A percentile compares a stretch with the other conserved stretches of the same genome.
These are phyloP conservation scores for Fistularia tabacaria DNA, from an alignment of 2,797 vertebrate species.

Conservation along the genomic window DNA sequence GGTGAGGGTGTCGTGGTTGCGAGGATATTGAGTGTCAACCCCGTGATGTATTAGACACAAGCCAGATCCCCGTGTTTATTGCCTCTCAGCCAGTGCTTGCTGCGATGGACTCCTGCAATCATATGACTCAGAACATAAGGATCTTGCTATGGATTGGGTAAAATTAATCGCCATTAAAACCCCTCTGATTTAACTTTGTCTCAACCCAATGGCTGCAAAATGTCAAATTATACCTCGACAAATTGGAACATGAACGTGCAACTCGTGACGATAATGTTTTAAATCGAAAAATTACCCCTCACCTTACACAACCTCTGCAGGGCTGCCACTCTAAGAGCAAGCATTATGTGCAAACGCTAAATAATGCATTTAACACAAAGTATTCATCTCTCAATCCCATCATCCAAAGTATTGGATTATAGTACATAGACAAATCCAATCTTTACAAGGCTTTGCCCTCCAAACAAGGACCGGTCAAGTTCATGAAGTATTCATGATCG, in stretches of 20 bases:
- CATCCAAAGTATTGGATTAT: constrained; percentile 4
- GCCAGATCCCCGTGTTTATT: constrained; percentile 21
- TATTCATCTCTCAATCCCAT: constrained; percentile 15
- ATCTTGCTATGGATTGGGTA: constrained; percentile 11
- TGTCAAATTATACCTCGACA: too few relatives aligned
- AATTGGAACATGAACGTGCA: too few relatives aligned
- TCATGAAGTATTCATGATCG: constrained; percentile 30
- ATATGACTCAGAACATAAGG: constrained; percentile 11
- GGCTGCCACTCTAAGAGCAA: background rate
- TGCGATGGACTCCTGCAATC: constrained; percentile 3
- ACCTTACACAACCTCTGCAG: background rate
- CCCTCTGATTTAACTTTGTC: too few relatives aligned
- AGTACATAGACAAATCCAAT: constrained; percentile 17
- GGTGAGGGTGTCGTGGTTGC: background rate
- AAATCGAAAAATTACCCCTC: background rate
- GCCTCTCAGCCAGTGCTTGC: constrained; percentile 16
- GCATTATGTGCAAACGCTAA: constrained; percentile 1
- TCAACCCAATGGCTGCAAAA: too few relatives aligned
- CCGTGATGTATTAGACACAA: background rate
- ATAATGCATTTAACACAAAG: constrained; percentile 17
- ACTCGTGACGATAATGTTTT: too few relatives aligned
- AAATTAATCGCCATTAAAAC: constrained; percentile 10
- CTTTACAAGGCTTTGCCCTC: constrained; percentile 11
- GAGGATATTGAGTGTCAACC: constrained; percentile 16
- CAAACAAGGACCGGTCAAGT: constrained; percentile 14